phyloP scores from a whole-genome alignment of 1,140 invertebrate genomes.

The Dendrolimus kikuchii region DNA sequence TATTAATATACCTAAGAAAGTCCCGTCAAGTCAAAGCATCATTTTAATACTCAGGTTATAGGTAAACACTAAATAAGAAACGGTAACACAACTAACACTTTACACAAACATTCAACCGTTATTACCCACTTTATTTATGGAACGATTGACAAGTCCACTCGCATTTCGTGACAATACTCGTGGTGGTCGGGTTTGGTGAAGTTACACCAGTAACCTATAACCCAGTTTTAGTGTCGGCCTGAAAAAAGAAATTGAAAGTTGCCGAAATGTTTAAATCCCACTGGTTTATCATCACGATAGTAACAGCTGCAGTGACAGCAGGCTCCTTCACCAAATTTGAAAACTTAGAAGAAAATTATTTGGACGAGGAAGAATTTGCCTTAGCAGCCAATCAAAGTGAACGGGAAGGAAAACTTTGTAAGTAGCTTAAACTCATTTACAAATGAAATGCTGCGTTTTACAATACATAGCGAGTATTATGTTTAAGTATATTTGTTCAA shows the following conservation, averaged over 20 bases:
- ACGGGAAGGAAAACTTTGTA: conserved; percentile 49
- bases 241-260: not conserved
- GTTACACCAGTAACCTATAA: conserved; percentile 5
- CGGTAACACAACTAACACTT: conserved; percentile 51
- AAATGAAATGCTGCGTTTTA: not conserved
- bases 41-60: conserved; percentile 25
- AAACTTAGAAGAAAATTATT: conserved; percentile 22
- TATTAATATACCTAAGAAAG: not conserved
- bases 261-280: conserved; percentile 1
- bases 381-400: conserved; percentile 14
- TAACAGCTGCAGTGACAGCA: conserved; percentile 28
- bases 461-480: too few species aligned
- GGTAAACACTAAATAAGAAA: conserved; percentile 41
- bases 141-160: conserved; percentile 20
- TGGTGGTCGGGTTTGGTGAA: conserved; percentile 7
- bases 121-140: conserved; percentile 54
- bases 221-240: conserved; percentile 2
- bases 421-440: conserved; percentile 20
- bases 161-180: conserved; percentile 29
- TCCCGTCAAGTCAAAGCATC: conserved; percentile 12
- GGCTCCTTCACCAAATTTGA: conserved; percentile 22
- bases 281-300: conserved; percentile 14
- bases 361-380: conserved; percentile 19
- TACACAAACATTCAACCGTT: conserved; percentile 55
- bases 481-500: too few species aligned